phyloP scores from a whole-genome alignment of 2,888 invertebrate genomes.

The Dryocosmus kuriphilus region DNA sequence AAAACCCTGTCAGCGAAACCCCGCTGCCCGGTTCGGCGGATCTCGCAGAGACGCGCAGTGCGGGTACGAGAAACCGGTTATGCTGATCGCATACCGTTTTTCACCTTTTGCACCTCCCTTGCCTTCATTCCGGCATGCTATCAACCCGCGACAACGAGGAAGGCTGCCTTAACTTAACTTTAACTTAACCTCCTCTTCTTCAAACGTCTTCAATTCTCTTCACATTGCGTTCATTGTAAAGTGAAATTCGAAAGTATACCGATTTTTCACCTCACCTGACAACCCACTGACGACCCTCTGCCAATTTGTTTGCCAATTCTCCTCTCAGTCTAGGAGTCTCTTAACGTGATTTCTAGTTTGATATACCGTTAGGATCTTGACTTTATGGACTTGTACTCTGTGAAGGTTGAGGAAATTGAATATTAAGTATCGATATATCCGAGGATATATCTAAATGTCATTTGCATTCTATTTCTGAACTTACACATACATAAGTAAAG shows the following conservation, averaged over 20 bases:
- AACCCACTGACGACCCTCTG: background rate
- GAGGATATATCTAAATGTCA: background rate
- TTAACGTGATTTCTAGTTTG: slow-evolving; percentile 3
- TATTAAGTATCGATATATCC: slow-evolving; percentile 13
- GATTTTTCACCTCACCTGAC: background rate
- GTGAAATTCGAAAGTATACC: slow-evolving; percentile 8
- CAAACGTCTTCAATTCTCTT: slow-evolving; percentile 8
- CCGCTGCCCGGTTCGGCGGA: slow-evolving; percentile 59
- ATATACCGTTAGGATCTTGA: slow-evolving; percentile 16
- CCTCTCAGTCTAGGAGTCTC: background rate
- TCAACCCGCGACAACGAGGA: slow-evolving; percentile 56
- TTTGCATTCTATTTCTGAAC: background rate
- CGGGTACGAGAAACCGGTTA: slow-evolving; percentile 68
- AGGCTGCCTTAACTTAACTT: slow-evolving; percentile 42
- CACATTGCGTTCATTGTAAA: background rate
- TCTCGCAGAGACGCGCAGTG: slow-evolving; percentile 55
- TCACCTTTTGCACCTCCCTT: slow-evolving; percentile 69
- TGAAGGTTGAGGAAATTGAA: slow-evolving; percentile 23
- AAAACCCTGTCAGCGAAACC: slow-evolving; percentile 59
- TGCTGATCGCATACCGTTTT: slow-evolving; percentile 72
- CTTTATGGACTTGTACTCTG: slow-evolving; percentile 17
- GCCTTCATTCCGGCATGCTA: slow-evolving; percentile 57
- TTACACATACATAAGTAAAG: background rate
- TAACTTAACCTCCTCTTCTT: slow-evolving; percentile 50
- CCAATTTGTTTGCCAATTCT: slow-evolving; percentile 28